Percentiles rank a stretch among this genome's conserved stretches.
Conservation (phyloP, 2,888 invertebrate species). For the Amphipoea lucens region DNA sequence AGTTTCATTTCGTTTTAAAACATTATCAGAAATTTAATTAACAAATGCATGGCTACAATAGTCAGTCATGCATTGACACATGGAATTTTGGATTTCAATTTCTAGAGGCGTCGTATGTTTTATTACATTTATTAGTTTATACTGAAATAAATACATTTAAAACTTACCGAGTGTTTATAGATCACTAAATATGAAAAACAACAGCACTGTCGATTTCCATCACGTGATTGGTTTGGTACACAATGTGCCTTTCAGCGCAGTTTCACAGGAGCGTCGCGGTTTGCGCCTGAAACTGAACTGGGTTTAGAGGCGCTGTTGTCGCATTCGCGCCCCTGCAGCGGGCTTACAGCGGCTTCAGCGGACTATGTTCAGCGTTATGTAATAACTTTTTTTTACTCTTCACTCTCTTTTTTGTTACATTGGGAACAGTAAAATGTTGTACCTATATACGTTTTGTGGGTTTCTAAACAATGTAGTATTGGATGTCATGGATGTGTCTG, state of each 20-base stretch:
- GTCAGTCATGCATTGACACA: not conserved
- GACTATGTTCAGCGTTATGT: conserved; percentile 30
- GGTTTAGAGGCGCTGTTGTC: conserved; percentile 75
- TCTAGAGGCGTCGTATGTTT: not conserved
- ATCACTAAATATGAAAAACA: conserved; percentile 72
- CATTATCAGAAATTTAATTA: not conserved
- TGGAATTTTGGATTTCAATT: conserved; percentile 3
- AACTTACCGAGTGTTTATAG: conserved; percentile 71
- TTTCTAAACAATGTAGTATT: not conserved
- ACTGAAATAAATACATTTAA: not conserved
- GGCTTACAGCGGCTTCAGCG: conserved; percentile 69
- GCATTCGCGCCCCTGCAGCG: conserved; percentile 59
- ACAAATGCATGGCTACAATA: not conserved
- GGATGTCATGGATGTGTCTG: not conserved
- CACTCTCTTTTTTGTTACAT: not conserved
- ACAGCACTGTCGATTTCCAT: conserved; percentile 75
- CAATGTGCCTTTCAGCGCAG: conserved; percentile 59
- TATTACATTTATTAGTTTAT: not conserved
- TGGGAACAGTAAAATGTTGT: not conserved
- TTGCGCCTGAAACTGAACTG: conserved; percentile 74
- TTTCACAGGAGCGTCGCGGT: conserved; percentile 67
- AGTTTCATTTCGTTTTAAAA: not conserved
- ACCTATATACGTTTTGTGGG: not conserved
- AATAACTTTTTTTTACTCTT: not conserved
- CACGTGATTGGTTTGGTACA: conserved; percentile 68